Evolutionary conservation across 2,113 vertebrate genomes (phyloP).

Genomic region (Orcinus orca): DNA sequence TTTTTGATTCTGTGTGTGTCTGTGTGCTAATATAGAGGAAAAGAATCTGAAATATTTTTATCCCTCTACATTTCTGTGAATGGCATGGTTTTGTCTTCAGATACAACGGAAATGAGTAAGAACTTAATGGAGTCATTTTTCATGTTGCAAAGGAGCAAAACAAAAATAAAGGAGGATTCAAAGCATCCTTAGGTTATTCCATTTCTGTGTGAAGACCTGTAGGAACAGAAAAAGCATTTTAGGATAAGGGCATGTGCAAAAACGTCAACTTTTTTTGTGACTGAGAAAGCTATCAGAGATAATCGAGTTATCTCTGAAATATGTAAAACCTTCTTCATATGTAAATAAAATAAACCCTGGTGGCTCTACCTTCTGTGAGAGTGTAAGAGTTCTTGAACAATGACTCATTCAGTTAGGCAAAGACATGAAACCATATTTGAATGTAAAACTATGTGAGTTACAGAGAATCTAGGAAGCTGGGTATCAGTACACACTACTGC

Average conservation of each 20-base stretch:
- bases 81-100: not conserved
- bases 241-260: not conserved
- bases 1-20: not conserved
- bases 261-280: not conserved
- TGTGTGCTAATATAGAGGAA: not conserved
- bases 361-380: not conserved
- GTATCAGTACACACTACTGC: not conserved
- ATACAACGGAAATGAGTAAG: not conserved
- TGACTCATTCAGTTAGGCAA: conserved; percentile 39
- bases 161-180: not conserved
- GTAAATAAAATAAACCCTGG: conserved; percentile 22
- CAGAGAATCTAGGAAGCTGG: not conserved
- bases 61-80: not conserved
- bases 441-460: not conserved
- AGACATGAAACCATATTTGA: conserved; percentile 30
- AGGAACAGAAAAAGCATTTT: not conserved
- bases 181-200: not conserved
- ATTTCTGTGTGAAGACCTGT: not conserved
- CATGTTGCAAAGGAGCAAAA: not conserved
- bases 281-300: not conserved
- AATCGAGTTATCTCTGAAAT: not conserved
- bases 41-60: not conserved
- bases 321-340: not conserved
- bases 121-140: not conserved
- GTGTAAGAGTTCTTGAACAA: conserved; percentile 43